Percentiles rank a stretch among this genome's conserved stretches.
Evolutionary conservation across 2,797 vertebrate species (phyloP).

Genomic region (Pachyuromys duprasi): DNA sequence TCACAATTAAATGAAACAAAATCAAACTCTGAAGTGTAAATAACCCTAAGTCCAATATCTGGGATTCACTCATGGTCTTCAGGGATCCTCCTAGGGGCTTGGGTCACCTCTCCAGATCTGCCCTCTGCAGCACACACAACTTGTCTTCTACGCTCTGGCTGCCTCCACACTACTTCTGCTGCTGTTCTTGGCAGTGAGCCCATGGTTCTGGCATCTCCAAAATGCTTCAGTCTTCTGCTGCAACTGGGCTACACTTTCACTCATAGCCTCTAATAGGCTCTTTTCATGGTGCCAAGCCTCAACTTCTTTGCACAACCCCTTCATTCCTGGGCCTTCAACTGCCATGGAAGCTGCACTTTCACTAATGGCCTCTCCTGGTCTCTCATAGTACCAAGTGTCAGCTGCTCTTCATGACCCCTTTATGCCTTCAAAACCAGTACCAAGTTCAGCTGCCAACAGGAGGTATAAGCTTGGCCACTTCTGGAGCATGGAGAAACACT

Average conservation of each 20-base stretch:
- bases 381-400: background rate
- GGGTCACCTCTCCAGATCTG: background rate
- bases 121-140: background rate
- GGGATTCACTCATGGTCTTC: background rate
- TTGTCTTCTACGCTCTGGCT: background rate
- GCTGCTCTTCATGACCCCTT: background rate
- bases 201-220: no score
- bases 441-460: background rate
- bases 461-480: background rate
- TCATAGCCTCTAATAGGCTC: background rate
- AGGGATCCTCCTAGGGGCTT: background rate
- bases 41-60: background rate
- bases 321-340: background rate
- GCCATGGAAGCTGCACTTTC: background rate
- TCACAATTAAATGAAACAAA: background rate
- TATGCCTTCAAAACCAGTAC: background rate
- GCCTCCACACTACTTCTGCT: background rate
- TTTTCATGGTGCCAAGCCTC: background rate
- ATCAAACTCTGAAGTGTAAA: background rate
- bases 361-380: background rate
- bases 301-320: background rate
- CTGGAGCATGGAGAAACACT: background rate
- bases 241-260: background rate
- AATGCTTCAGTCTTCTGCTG: background rate
- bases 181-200: background rate